Evolutionary conservation across 2,888 invertebrate genomes (phyloP).

Genomic region (Zelleria hepariella): DNA sequence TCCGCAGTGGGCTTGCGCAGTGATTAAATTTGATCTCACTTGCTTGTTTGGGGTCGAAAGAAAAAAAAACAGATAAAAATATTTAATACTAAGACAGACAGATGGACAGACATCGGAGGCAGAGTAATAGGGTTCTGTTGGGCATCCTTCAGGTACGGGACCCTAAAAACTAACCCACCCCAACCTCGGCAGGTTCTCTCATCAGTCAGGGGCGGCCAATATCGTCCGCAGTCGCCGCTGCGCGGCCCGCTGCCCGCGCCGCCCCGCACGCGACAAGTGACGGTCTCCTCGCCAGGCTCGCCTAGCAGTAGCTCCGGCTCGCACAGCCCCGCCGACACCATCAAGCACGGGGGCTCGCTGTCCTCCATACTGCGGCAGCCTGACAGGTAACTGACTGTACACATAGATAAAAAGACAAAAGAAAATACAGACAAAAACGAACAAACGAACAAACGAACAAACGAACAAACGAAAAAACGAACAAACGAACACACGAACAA

Average conservation of each 20-base stretch:
- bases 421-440: no score
- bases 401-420: no score
- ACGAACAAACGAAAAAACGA: no score
- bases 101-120: background rate
- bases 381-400: constrained; percentile 22
- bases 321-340: constrained; percentile 83
- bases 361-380: constrained; percentile 61
- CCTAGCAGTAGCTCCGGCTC: constrained; percentile 90
- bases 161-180: background rate
- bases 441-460: no score
- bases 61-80: no score
- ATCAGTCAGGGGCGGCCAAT: constrained; percentile 80
- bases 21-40: no score
- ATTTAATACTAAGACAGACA: no score
- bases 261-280: constrained; percentile 63
- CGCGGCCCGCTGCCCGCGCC: constrained; percentile 73
- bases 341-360: constrained; percentile 74
- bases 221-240: constrained; percentile 79
- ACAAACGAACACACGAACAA: no score
- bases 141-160: background rate
- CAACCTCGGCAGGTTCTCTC: constrained; percentile 73
- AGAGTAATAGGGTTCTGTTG: no score
- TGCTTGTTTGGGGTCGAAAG: no score
- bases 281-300: constrained; percentile 82
- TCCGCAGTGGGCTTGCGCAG: no score